Percentiles rank a stretch among this genome's conserved stretches.
Evolutionary conservation across 2,113 vertebrate species (phyloP).

Genomic region (Lycaon pictus): DNA sequence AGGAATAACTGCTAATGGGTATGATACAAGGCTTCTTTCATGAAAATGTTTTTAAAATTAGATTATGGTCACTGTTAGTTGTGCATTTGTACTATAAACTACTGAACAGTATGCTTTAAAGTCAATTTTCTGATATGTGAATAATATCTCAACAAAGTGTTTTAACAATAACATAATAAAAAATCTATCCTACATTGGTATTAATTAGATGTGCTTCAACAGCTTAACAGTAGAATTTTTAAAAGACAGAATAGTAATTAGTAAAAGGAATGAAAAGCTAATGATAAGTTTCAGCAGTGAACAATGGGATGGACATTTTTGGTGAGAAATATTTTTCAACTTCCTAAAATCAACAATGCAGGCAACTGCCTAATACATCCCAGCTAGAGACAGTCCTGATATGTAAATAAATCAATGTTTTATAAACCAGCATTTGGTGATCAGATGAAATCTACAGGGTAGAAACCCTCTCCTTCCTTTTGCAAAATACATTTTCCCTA

Average conservation of each 20-base stretch:
- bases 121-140: neutral
- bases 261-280: slow-evolving; percentile 15
- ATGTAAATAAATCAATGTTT: neutral
- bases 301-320: neutral
- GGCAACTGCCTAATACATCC: neutral
- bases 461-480: neutral
- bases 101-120: neutral
- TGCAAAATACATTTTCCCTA: neutral
- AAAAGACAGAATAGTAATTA: slow-evolving; percentile 26
- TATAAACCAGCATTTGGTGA: neutral
- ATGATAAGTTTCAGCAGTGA: slow-evolving; percentile 22
- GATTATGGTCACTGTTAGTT: neutral
- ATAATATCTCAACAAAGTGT: neutral
- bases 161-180: neutral
- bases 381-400: neutral
- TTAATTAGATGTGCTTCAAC: neutral
- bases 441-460: slow-evolving; percentile 22
- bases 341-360: neutral
- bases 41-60: slow-evolving; percentile 24
- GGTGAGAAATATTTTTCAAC: slow-evolving; percentile 13
- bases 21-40: neutral
- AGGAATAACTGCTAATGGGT: neutral
- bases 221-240: neutral
- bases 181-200: neutral
- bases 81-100: neutral